Base-by-base conservation (phyloP, 2,797 vertebrate genomes). In the Decapterus maruadsi region DNA sequence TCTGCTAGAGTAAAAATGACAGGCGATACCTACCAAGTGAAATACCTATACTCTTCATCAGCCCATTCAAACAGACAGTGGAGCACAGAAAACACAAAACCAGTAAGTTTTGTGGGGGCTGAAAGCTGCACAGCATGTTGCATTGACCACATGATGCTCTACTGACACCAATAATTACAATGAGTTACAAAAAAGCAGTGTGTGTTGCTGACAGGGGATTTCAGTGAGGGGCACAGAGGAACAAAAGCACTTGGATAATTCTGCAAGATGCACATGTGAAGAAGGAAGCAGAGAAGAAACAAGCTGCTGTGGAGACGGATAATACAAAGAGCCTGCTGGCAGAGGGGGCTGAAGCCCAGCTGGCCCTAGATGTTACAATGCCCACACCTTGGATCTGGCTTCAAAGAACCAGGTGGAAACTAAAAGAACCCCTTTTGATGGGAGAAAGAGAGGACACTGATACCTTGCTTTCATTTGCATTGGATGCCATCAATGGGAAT, bases 311-410 rank as follows among this genome's bases (percentile, higher is more conserved):
- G 42, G 70, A n/a, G 50, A 81, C 68, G 65, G 19, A 75, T 54
- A 81, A 72, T 34, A 57, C 71, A 72, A 34, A 75, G 61, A 58
- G 31, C 34, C 20, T 4, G 2, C 13, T 55, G 54, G 43, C 40
- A 29, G 46, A 60, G n/a, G 48, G 16, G 56, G 31, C 65, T 26
- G 46, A 20, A 48, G 53, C 65, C 51, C 59, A 51, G 38, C 31
- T 78, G 78, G 42, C 34, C 31, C 48, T 38, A 34, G 19, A 62
- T 76, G 64, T 72, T 58, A 42, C 17, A 2, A 3, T 43, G 50
- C n/a, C 17, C 40, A 58, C 59, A 62, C n/a, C 53, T 73, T 43
- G 71, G 40, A 81, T 75, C 38, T 68, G 46, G 31, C 70, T 71
- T 74, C 74, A 77, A 60, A 75, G 58, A 78, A 13, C 0, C 36